These are phyloP conservation scores for Dasyprocta punctata DNA, from an alignment of 2,113 vertebrate species.

Conservation along the genomic window DNA sequence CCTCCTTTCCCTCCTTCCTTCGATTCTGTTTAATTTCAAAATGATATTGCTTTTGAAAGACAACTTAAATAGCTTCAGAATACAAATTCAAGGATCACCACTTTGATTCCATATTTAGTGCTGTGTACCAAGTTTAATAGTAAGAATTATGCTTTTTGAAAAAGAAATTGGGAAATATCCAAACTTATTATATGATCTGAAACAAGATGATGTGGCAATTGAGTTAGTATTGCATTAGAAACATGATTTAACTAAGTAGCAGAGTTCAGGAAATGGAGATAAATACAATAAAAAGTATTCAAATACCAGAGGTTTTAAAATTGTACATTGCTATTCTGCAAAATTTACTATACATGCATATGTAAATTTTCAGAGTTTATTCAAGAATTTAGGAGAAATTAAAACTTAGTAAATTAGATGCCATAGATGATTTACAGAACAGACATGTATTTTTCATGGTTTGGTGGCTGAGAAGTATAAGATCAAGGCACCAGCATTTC, in stretches of 20 bases:
- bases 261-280: not conserved
- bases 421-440: not conserved
- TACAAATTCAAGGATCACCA: not conserved
- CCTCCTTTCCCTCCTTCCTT: no score
- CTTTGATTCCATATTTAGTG: not conserved
- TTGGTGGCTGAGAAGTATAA: not conserved
- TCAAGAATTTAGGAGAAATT: constrained; percentile 32
- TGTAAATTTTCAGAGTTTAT: not conserved
- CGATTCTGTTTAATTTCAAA: not conserved
- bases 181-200: not conserved
- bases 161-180: not conserved
- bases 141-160: not conserved
- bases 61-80: not conserved
- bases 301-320: not conserved
- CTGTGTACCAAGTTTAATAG: not conserved
- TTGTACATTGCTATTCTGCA: not conserved
- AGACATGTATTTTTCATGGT: not conserved
- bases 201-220: not conserved
- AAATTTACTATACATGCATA: not conserved
- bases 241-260: not conserved
- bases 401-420: not conserved
- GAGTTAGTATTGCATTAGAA: not conserved
- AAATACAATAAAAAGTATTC: not conserved
- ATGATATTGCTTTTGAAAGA: not conserved
- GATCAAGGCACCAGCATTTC: not conserved